These are phyloP conservation scores for Heptranchias perlo DNA, from an alignment of 2,113 vertebrate genomes.

Conservation along the genomic window DNA sequence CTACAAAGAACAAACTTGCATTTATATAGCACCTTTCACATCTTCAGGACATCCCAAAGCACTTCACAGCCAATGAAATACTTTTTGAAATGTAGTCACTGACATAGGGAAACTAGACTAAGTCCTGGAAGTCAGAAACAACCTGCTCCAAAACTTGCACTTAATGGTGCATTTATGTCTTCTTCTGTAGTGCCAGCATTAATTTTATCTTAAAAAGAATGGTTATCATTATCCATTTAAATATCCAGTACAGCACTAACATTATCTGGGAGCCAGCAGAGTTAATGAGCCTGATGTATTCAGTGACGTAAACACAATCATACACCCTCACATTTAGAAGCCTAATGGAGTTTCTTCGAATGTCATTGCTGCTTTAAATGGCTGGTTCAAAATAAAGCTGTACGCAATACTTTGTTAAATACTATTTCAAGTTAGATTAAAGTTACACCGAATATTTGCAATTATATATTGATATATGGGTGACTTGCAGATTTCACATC, in stretches of 20 bases:
- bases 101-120: too few relatives aligned
- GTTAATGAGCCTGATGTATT: background rate
- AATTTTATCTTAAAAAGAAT: background rate
- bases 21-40: too few relatives aligned
- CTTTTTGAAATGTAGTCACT: background rate
- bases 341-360: background rate
- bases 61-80: too few relatives aligned
- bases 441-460: background rate
- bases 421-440: background rate
- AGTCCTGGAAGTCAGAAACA: too few relatives aligned
- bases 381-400: background rate
- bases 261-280: background rate
- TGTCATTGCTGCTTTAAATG: background rate
- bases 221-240: background rate
- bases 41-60: too few relatives aligned
- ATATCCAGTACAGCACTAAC: background rate
- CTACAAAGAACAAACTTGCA: too few relatives aligned
- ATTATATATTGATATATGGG: background rate
- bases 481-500: background rate
- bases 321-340: background rate
- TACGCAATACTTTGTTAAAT: background rate
- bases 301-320: too few relatives aligned
- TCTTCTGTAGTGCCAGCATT: background rate
- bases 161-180: background rate
- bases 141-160: too few relatives aligned